Conservation (phyloP, 2,888 invertebrate genomes). For the Agrotis exclamationis region DNA sequence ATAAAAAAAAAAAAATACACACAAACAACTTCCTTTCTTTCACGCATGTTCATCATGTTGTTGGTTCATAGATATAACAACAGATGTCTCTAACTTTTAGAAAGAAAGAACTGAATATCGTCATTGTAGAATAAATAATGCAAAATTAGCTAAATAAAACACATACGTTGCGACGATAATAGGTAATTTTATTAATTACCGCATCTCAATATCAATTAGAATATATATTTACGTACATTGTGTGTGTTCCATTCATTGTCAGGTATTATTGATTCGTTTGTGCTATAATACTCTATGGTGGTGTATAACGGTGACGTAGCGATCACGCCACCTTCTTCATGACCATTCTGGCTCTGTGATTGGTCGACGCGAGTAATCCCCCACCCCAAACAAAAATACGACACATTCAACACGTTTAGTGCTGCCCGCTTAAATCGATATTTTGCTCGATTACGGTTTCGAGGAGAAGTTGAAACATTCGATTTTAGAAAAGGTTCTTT, state of each 20-base stretch:
- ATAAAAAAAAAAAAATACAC: too few species aligned
- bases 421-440: constrained; percentile 62
- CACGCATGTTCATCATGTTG: too few species aligned
- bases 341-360: constrained; percentile 77
- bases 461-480: background rate
- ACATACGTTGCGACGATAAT: background rate
- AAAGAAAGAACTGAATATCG: background rate
- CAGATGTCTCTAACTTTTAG: constrained; percentile 49
- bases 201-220: constrained; percentile 14
- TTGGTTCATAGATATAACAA: constrained; percentile 21
- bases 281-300: constrained; percentile 60
- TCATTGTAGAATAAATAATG: background rate
- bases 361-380: constrained; percentile 76
- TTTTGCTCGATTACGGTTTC: constrained; percentile 33
- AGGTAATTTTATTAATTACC: background rate
- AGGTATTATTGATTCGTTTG: constrained; percentile 62
- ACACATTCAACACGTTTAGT: constrained; percentile 84
- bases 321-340: constrained; percentile 90
- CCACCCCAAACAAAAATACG: constrained; percentile 79
- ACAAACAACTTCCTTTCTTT: background rate
- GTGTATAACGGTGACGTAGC: constrained; percentile 80
- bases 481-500: background rate
- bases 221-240: constrained; percentile 1
- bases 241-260: constrained; percentile 47
- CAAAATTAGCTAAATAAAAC: constrained; percentile 12